A percentile compares a stretch with the other conserved stretches of the same genome.
Evolutionary conservation across 2,113 vertebrate species (phyloP).

Genomic region (Drymodes brunneopygia): DNA sequence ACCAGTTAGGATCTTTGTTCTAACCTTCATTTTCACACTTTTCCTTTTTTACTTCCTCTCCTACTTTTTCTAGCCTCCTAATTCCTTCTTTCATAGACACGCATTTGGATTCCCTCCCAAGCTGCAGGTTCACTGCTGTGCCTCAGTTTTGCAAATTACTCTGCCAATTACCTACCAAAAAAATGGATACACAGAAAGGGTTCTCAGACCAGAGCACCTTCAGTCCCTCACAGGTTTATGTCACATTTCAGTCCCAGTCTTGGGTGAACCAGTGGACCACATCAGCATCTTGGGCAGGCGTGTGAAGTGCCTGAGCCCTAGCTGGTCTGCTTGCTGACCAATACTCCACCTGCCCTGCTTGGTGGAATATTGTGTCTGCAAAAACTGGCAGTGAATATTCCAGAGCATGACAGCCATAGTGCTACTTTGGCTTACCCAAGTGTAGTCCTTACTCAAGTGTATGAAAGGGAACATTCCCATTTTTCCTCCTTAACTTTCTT

Average conservation of each 20-base stretch:
- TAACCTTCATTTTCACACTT: not conserved
- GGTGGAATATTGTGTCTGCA: not conserved
- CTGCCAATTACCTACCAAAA: not conserved
- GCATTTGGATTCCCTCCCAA: not conserved
- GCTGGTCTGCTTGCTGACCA: no score
- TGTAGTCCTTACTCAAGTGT: no score
- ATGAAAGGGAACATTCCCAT: not conserved
- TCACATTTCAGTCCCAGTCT: not conserved
- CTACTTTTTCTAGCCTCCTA: not conserved
- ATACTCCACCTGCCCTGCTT: no score
- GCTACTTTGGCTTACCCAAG: not conserved
- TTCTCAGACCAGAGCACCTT: not conserved
- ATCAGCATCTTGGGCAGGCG: not conserved
- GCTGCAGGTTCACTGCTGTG: not conserved
- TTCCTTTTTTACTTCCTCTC: not conserved
- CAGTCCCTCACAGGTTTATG: not conserved
- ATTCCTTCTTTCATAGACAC: not conserved
- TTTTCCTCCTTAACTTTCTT: not conserved
- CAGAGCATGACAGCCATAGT: not conserved
- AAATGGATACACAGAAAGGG: accelerated
- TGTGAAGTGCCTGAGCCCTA: not conserved
- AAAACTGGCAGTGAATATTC: not conserved
- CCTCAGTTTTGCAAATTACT: not conserved
- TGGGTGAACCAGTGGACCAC: not conserved
- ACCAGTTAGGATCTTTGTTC: not conserved